Evolutionary conservation across 2,797 vertebrate species (phyloP).

Genomic region (Microchirus variegatus): DNA sequence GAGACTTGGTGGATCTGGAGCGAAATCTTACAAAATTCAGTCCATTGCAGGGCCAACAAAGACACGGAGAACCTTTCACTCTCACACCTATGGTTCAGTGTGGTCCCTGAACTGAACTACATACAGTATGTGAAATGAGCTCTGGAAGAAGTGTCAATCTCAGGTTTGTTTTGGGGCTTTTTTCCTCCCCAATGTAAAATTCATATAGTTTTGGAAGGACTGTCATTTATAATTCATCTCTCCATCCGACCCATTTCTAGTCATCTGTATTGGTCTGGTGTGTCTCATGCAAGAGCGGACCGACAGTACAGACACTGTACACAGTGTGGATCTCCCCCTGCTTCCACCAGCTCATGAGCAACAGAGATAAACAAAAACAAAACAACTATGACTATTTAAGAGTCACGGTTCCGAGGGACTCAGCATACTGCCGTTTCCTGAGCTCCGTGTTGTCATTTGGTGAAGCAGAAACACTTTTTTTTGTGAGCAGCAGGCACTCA

Average conservation of each 20-base stretch:
- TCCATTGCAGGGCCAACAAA: too few relatives aligned
- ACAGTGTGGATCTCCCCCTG: neutral
- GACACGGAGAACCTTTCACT: too few relatives aligned
- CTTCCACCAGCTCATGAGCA: neutral
- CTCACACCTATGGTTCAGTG: too few relatives aligned
- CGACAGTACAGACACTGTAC: neutral
- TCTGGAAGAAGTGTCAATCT: neutral
- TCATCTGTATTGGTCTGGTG: conserved; percentile 12
- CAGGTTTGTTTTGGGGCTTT: neutral
- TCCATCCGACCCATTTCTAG: neutral
- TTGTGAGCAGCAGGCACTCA: conserved; percentile 4
- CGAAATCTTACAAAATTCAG: too few relatives aligned
- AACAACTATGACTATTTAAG: neutral
- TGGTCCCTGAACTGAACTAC: neutral
- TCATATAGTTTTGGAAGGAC: neutral
- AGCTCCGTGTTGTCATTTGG: conserved; percentile 21
- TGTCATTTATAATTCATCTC: conserved; percentile 24
- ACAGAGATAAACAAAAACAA: conserved; percentile 12
- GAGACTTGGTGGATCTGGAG: too few relatives aligned
- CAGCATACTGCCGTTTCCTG: conserved; percentile 5
- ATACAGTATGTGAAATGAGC: neutral
- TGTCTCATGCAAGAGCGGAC: conserved; percentile 8
- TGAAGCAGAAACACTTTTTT: conserved; percentile 1
- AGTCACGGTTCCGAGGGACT: conserved; percentile 1
- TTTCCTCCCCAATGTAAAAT: neutral